Evolutionary conservation across 2,113 vertebrate species (phyloP).

Genomic region (Heptranchias perlo): DNA sequence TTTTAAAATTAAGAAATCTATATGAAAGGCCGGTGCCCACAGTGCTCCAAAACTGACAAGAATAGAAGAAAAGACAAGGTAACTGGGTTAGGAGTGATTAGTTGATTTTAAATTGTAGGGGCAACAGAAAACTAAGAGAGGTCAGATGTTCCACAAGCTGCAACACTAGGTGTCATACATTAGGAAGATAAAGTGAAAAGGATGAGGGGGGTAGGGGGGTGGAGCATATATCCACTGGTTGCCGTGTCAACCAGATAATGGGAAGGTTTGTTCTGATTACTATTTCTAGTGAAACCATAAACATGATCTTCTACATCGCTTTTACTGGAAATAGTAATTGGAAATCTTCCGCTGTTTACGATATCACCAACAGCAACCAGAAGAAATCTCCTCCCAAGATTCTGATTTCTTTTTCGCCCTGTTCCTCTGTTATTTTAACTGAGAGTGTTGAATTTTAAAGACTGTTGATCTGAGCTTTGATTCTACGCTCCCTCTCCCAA

Average conservation of each 20-base stretch:
- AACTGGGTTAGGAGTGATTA: neutral
- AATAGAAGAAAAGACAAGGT: neutral
- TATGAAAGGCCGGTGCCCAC: neutral
- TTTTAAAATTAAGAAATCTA: neutral
- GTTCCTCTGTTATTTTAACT: neutral
- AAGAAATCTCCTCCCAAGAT: neutral
- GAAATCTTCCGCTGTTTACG: neutral
- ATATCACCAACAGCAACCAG: neutral
- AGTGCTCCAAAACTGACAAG: neutral
- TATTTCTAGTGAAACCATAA: neutral
- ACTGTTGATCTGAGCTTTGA: neutral
- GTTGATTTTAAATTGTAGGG: neutral
- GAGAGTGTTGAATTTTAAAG: neutral
- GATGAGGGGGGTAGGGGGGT: neutral
- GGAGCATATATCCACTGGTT: neutral
- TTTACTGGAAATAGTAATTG: neutral
- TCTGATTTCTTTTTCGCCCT: neutral
- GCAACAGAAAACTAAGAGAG: neutral
- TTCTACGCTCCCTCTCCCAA: neutral
- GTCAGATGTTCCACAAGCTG: neutral
- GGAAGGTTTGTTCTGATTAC: neutral
- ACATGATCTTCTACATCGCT: neutral
- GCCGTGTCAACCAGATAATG: neutral
- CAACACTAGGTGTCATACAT: neutral
- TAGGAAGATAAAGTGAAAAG: neutral